Base-by-base conservation (phyloP, 2,797 vertebrate species). In the Gallirallus australis region DNA sequence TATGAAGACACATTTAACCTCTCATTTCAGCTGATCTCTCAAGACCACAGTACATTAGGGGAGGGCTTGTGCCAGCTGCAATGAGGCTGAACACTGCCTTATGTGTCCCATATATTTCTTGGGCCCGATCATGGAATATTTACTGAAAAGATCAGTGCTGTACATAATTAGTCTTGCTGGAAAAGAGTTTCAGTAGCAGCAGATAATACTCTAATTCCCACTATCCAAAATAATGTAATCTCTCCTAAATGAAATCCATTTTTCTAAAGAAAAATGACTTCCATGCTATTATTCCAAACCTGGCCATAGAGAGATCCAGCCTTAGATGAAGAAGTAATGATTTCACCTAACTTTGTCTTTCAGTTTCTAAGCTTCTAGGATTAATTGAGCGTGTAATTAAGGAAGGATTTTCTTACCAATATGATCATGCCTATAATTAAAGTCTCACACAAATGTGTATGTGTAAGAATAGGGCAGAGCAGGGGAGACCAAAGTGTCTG, bases 341-440 rank as follows among this genome's bases (percentile, higher is more conserved):
- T 82, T 97, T 95, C 82, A 92, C 85, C 94, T 91, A 90, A 95
- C 90, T 95, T 96, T 0, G 2, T 84, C 72, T 84, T 90, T 77
- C 82, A 84, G 18, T 70, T 96, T 82, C 86, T 92, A 50, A 95
- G 79, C 73, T 78, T 87, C 94, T 47, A 48, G 78, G 93, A 94
- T 95, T 97, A 94, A 96, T 95, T 97, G 96, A 96, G 79, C 7
- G 0, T 95, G 94, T 96, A 97, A 97, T 97, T 97, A 97, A 96
- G 69, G 93, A 96, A 97, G 61, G 57, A 57, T 73, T 90, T 93
- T 91, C 95, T 94, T 94, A 96, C 96, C 95, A 97, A 93, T 87
- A 82, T 75, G 93, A 91, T 76, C 86, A 72, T 90, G 68, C 61
- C 54, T 94, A 48, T 97, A 95, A 97, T 97, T 97, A 97, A 96